Conservation (phyloP, 1,140 invertebrate species). For the Zaprionus kolodkinae region DNA sequence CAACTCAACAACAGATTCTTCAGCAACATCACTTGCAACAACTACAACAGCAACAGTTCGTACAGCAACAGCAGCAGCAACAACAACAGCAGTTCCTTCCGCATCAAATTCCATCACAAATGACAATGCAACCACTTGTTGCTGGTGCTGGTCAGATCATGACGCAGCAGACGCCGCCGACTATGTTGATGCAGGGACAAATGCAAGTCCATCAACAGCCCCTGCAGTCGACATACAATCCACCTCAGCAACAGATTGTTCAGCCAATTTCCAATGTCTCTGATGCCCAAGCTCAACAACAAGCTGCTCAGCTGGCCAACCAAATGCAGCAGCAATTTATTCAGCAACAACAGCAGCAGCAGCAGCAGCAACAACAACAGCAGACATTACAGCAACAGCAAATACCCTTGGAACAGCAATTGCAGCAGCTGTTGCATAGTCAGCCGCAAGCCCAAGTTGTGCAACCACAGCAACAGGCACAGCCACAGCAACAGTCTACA, state of each 20-base stretch:
- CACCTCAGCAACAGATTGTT: slow-evolving; percentile 80
- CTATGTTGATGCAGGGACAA: slow-evolving; percentile 63
- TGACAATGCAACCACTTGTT: slow-evolving; percentile 82
- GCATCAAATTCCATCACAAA: slow-evolving; percentile 47
- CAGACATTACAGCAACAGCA: slow-evolving; percentile 34
- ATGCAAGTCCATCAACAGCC: slow-evolving; percentile 59
- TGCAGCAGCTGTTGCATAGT: slow-evolving; percentile 85
- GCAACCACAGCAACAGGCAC: slow-evolving; percentile 50
- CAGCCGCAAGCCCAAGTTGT: slow-evolving; percentile 78
- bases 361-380: slow-evolving; percentile 64
- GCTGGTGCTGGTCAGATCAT: slow-evolving; percentile 85
- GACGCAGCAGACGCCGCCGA: slow-evolving; percentile 85
- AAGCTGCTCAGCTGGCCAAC: slow-evolving; percentile 30
- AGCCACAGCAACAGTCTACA: slow-evolving; percentile 36
- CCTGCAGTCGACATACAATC: slow-evolving; percentile 34
- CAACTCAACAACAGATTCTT: slow-evolving; percentile 48
- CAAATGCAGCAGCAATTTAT: slow-evolving; percentile 52
- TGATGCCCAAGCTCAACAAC: slow-evolving; percentile 35
- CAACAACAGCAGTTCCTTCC: slow-evolving; percentile 61
- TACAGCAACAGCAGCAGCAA: slow-evolving; percentile 65
- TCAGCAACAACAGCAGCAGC: slow-evolving; percentile 85
- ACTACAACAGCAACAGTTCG: slow-evolving; percentile 66
- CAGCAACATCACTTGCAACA: slow-evolving; percentile 52
- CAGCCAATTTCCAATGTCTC: slow-evolving; percentile 84
- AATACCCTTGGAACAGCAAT: slow-evolving; percentile 78